Evolutionary conservation across 2,113 vertebrate species (phyloP).

Genomic region (Rana temporaria): DNA sequence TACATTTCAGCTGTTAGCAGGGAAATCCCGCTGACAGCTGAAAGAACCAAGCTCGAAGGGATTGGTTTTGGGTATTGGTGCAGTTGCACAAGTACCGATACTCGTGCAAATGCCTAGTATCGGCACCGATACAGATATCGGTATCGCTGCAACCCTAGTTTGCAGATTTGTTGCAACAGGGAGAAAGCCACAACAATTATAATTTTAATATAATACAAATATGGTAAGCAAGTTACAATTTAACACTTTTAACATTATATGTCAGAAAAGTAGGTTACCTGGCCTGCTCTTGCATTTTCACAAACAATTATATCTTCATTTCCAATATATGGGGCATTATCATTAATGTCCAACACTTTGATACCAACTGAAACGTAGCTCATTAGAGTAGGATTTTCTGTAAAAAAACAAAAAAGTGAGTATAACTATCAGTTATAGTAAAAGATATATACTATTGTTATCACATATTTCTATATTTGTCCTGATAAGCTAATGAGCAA

Average conservation of each 20-base stretch:
- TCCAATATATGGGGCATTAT: conserved; percentile 88
- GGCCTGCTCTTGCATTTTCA: conserved; percentile 88
- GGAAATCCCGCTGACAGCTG: no score
- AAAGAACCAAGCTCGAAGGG: no score
- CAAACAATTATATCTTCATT: conserved; percentile 90
- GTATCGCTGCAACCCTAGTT: no score
- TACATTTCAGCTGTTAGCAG: no score
- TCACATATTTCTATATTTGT: background rate
- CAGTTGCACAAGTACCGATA: no score
- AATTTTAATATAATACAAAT: background rate
- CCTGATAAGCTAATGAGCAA: no score
- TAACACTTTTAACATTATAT: background rate
- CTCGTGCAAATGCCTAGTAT: no score
- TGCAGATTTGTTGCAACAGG: no score
- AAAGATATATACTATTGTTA: background rate
- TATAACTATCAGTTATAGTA: background rate
- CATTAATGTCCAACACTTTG: conserved; percentile 92
- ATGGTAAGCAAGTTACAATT: background rate
- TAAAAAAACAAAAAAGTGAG: no score
- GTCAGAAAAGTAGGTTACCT: conserved; percentile 74
- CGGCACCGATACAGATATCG: no score
- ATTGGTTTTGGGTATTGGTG: no score
- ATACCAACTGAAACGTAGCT: conserved; percentile 86
- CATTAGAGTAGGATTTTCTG: conserved; percentile 87
- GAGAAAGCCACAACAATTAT: no score